A percentile compares a stretch with the other conserved stretches of the same genome.
Evolutionary conservation across 2,797 vertebrate genomes (phyloP).

Genomic region (Dendrocincla tyrannina): DNA sequence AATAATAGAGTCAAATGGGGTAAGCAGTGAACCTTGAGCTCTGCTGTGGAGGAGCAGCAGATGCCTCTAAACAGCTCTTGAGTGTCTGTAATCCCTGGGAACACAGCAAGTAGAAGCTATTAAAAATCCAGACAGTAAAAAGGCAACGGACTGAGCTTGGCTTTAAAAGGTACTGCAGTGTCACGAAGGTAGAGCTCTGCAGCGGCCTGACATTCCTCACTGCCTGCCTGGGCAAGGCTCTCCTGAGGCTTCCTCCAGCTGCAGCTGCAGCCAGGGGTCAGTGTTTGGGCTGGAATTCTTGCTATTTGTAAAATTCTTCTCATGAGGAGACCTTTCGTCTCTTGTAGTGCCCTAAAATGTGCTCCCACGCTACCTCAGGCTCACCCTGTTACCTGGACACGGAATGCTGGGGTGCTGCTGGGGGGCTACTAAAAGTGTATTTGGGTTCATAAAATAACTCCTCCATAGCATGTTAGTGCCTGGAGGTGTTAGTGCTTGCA

Average conservation of each 20-base stretch:
- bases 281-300: background rate
- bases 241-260: background rate
- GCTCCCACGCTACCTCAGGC: background rate
- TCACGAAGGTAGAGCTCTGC: background rate
- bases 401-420: background rate
- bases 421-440: background rate
- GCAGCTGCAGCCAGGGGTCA: background rate
- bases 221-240: background rate
- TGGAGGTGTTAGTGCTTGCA: background rate
- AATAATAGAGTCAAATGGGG: constrained; percentile 6
- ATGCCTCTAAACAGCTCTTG: background rate
- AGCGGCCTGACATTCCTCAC: background rate
- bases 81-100: background rate
- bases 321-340: background rate
- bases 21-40: constrained; percentile 13
- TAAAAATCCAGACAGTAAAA: background rate
- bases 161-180: background rate
- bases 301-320: background rate
- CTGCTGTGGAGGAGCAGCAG: constrained; percentile 9
- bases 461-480: background rate
- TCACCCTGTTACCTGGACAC: background rate
- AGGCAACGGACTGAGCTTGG: background rate
- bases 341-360: background rate
- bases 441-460: background rate
- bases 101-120: background rate